Base-by-base conservation (phyloP, 2,797 vertebrate genomes). In the Gambelia wislizenii region DNA sequence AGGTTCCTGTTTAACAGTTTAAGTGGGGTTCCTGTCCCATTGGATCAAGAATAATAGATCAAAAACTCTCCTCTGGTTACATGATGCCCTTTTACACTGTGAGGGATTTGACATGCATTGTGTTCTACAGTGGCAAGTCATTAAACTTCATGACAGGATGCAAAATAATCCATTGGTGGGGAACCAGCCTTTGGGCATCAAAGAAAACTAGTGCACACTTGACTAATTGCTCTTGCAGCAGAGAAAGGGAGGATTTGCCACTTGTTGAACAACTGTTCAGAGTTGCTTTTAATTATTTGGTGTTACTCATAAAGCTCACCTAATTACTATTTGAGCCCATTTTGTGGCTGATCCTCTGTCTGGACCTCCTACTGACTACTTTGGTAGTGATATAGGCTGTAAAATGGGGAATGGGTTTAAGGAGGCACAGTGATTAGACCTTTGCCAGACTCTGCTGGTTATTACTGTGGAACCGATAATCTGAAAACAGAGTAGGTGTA, bases 61-160 rank as follows among this genome's bases (percentile, higher is more conserved):
- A 92, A 94, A 95, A 74, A 92, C 36, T 79, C 91, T 10, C 86
- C 91, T 87, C 91, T 77, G 56, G 74, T 94, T 87, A 91, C 88
- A 70, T 81, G 42, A 67, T 85, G 70, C 64, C 85, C 67, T 89
- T 93, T 93, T 82, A 64, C 92, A 95, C 76, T 91, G 95, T 87
- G 94, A 92, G 88, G 93, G 94, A 93, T 91, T 89, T 92, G 90
- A 87, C 92, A 69, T 0, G 13, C 27, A 80, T 95, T 90, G 90
- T 54, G 70, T 92, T 80, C 91, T 80, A 89, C 91, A 25, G 84
- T 16, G 27, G 90, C 89, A 87, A 87, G 92, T 95, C 94, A 92
- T 96, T 95, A 96, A 95, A 93, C 93, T 94, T 95, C 95, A 93
- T 94, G 93, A 92, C 89, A 93, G 92, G 91, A 94, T 95, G 94